Evolutionary conservation across 2,888 invertebrate species (phyloP), one percentile per base, ranked within the genome.

Genomic region (Calameuta filiformis): DNA sequence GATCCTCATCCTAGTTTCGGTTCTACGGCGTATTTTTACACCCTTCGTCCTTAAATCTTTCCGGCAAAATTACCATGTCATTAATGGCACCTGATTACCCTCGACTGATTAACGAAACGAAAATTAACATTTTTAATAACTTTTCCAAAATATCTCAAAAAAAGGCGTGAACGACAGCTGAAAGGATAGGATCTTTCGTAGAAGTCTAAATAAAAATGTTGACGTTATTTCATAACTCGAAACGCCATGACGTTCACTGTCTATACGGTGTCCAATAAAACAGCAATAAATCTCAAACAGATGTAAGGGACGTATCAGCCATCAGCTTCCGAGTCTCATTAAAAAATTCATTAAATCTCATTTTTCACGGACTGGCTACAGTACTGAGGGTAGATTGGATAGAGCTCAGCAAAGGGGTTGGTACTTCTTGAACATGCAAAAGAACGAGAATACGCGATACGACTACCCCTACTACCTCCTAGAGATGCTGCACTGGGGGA

Each of bases 261-360:
- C 56, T 56, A 23, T 23, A 56, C 23, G 56, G 6, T 23, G 23
- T 56, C 9, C 56, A 23, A 23, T 23, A 9, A 56, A 56, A 56
- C 9, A 9, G 56, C 23, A 23, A 56, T 56, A 9, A 56, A 56
- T 56, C 23, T 56, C 23, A 56, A 9, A 56, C 56, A 56, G 56
- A 56, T 56, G 56, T 23, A 56, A 56, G 56, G 56, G 1, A 35
- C 34, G 74, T 3, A 80, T 80, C 79, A 23, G 81, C 77, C 77
- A 78, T 83, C 81, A 81, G 80, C 79, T 81, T 81, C 79, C 79
- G 37, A 73, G 81, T 78, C 79, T 84, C 81, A 79, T 82, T 83
- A 82, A 81, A 80, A 77, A 77, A 33, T 40, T 69, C 73, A 74
- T 73, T 77, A 75, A 75, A 75, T 81, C 82, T 82, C 83, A 85